Percentiles rank a stretch among this genome's conserved stretches.
Conservation (phyloP, 1,140 invertebrate species). For the Cydia strobilella region DNA sequence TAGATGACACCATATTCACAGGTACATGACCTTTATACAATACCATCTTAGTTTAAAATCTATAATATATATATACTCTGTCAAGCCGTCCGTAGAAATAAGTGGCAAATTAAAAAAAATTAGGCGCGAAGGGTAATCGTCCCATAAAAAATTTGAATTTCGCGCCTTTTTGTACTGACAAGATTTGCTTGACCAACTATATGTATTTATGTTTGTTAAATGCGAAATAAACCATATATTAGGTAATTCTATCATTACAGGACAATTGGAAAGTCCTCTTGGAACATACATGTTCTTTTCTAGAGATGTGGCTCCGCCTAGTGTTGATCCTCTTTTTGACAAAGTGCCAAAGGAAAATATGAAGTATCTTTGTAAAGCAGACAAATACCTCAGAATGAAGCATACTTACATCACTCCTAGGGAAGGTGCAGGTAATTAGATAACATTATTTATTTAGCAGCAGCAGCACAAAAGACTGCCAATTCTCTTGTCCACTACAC, state of each 20-base stretch:
- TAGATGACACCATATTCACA: constrained; percentile 70
- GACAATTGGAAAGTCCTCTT: constrained; percentile 65
- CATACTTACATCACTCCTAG: constrained; percentile 74
- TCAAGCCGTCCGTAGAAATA: too few relatives aligned
- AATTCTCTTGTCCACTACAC: too few relatives aligned
- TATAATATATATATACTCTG: too few relatives aligned
- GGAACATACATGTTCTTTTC: constrained; percentile 77
- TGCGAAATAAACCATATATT: not conserved
- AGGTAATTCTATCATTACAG: constrained; percentile 49
- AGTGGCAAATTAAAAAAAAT: too few relatives aligned
- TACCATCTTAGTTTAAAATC: too few relatives aligned
- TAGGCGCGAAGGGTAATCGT: too few relatives aligned
- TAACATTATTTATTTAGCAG: constrained; percentile 17
- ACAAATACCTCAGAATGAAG: constrained; percentile 67
- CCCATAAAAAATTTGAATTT: too few relatives aligned
- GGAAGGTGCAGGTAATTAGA: constrained; percentile 52
- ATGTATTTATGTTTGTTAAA: too few relatives aligned
- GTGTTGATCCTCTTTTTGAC: constrained; percentile 68
- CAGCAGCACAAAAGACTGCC: not conserved
- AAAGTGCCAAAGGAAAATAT: constrained; percentile 67
- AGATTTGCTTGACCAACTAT: too few relatives aligned
- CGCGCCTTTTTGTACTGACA: too few relatives aligned
- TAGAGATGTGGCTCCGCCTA: constrained; percentile 56
- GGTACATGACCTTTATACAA: too few relatives aligned
- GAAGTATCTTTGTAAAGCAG: constrained; percentile 69